Conservation (phyloP, 2,113 vertebrate genomes). For the Mystacornis crossleyi region DNA sequence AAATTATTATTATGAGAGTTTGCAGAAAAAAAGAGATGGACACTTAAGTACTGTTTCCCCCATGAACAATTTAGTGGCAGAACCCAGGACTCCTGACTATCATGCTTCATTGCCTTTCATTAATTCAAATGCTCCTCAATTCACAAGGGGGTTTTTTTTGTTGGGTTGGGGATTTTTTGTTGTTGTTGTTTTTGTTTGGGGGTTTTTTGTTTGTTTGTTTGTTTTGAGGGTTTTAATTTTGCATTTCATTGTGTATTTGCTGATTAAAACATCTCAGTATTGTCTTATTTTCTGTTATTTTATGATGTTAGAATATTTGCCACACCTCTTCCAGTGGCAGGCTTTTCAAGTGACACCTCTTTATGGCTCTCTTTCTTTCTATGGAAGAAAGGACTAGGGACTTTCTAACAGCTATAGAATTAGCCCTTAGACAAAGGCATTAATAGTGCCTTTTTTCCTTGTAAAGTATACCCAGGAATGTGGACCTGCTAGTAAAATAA, state of each 20-base stretch:
- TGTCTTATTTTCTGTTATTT: background rate
- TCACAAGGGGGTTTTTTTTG: background rate
- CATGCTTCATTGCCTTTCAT: background rate
- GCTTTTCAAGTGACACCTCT: background rate
- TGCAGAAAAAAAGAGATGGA: background rate
- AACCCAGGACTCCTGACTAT: background rate
- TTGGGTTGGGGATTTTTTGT: background rate
- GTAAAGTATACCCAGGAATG: background rate
- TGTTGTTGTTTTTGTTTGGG: background rate
- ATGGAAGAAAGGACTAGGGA: background rate
- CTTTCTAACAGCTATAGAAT: background rate
- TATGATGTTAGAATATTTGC: background rate
- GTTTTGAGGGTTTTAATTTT: background rate
- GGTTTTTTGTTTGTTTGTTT: background rate
- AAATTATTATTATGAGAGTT: background rate
- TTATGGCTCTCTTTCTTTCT: background rate
- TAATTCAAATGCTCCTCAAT: background rate
- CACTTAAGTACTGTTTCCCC: background rate
- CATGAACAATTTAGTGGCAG: background rate
- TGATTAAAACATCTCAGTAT: background rate
- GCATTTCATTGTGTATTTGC: background rate
- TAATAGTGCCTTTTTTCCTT: slow-evolving; percentile 28
- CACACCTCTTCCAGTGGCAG: background rate
- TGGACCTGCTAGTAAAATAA: slow-evolving; percentile 8
- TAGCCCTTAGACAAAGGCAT: background rate